Evolutionary conservation across 1,140 invertebrate genomes (phyloP), one percentile per base, ranked within the genome.

Genomic region (Leptoteleia sp.): DNA sequence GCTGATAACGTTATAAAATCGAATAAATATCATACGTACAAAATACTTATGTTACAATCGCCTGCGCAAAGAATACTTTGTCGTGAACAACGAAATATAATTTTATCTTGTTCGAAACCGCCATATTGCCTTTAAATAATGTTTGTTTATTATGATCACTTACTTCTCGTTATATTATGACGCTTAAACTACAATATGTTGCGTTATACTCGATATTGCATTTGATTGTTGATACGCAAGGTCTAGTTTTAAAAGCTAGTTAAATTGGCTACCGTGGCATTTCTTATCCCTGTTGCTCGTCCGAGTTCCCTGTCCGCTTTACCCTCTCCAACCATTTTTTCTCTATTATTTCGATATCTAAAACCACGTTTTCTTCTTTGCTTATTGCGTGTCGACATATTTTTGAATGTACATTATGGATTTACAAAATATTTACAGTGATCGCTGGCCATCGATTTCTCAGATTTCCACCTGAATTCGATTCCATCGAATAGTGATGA

Each of bases 211-310:
- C 47, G 40, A 76, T 76, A 76, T 79, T 81, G 76, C 72, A 78
- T 84, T 81, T 83, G 82, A 84, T 83, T 85, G 83, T 81, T 83
- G 72, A 84, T 81, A 85, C 82, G 76, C 84, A 78, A 52, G 71
- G 38, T 42, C 76, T 76, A 78, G n/a, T 55, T 57, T 77, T 77
- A 81, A 62, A 47, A 80, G 68, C 64, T 84, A 81, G 31, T 61
- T 73, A 42, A 61, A 76, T 80, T 47, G 47, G 62, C 55, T 76
- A 67, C 50, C 50, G 65, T 62, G 61, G 65, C 47, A 17, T 52
- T 25, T 37, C 42, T 4, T n/a, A 4, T 29, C 6, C 27, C 6
- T 29, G 3, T 29, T 7, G 27, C 8, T 29, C 6, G 4, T 29
- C 27, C 6, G 19, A n/a, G n/a, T n/a, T 22, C 5, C 19, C 5